Evolutionary conservation across 2,113 vertebrate species (phyloP).

Genomic region (Cercocebus atys): DNA sequence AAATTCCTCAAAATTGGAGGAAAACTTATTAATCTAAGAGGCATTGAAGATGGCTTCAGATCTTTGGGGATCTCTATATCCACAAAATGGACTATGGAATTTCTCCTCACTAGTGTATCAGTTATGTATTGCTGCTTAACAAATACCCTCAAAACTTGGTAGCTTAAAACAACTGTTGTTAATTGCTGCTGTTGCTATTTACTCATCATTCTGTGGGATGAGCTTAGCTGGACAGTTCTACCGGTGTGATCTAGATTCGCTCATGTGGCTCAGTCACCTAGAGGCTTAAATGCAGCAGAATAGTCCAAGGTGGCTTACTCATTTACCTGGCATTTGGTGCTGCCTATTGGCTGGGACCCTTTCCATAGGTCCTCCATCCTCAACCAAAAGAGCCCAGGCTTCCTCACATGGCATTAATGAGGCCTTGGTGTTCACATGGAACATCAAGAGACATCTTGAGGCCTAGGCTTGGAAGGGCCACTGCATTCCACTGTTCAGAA

Average conservation of each 20-base stretch:
- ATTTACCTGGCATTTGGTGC: not conserved
- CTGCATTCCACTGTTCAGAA: not conserved
- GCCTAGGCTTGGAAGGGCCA: not conserved
- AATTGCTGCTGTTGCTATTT: not conserved
- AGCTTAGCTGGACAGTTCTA: not conserved
- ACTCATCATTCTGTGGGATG: not conserved
- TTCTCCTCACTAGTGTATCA: not conserved
- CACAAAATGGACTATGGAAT: not conserved
- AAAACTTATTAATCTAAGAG: not conserved
- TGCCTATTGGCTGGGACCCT: not conserved
- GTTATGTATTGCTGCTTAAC: not conserved
- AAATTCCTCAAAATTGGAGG: conserved; percentile 3
- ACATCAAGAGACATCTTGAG: not conserved
- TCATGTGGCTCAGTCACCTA: not conserved
- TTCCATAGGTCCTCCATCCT: not conserved
- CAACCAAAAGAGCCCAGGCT: not conserved
- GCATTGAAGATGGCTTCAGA: not conserved
- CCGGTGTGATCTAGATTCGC: not conserved
- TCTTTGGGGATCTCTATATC: not conserved
- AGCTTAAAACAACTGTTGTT: not conserved
- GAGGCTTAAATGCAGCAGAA: not conserved
- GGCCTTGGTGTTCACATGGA: not conserved
- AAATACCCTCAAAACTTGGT: not conserved
- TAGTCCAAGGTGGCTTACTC: not conserved
- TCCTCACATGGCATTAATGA: not conserved